Evolutionary conservation across 2,797 vertebrate species (phyloP).

Genomic region (Tauraco hartlaubi): DNA sequence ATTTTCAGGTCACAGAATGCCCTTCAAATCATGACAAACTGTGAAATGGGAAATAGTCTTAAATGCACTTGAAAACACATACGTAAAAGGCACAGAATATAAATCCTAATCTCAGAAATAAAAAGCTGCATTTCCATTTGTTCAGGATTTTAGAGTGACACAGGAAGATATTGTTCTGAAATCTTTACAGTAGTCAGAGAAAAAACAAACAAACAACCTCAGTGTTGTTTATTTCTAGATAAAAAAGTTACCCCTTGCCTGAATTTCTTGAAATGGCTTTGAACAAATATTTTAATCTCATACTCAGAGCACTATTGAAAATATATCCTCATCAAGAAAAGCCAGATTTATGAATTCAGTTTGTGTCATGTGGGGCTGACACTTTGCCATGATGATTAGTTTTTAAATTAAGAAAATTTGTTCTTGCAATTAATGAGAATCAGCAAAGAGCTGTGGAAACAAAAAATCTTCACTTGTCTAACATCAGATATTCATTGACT

Average conservation of each 20-base stretch:
- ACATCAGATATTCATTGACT: not conserved
- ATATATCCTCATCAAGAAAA: not conserved
- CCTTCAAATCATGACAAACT: not conserved
- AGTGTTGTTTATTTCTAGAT: not conserved
- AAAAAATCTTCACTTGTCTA: not conserved
- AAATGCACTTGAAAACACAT: not conserved
- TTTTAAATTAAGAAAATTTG: conserved; percentile 51
- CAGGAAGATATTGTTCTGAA: not conserved
- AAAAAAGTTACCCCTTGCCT: not conserved
- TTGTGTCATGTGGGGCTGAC: not conserved
- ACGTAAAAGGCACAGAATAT: not conserved
- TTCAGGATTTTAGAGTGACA: not conserved
- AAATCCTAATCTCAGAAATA: not conserved
- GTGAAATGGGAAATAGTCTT: not conserved
- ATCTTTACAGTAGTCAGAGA: not conserved
- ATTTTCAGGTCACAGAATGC: not conserved
- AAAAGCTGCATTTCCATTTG: not conserved
- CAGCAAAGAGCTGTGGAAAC: not conserved
- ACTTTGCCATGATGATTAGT: not conserved
- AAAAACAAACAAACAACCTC: not conserved
- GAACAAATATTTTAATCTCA: conserved; percentile 3
- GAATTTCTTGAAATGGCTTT: not conserved
- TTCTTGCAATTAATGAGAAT: conserved; percentile 24
- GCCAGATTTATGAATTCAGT: not conserved
- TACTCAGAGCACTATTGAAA: conserved; percentile 24